Evolutionary conservation across 2,797 vertebrate species (phyloP), one percentile per base, ranked within the genome.

Genomic region (Lepilemur septentrionalis): DNA sequence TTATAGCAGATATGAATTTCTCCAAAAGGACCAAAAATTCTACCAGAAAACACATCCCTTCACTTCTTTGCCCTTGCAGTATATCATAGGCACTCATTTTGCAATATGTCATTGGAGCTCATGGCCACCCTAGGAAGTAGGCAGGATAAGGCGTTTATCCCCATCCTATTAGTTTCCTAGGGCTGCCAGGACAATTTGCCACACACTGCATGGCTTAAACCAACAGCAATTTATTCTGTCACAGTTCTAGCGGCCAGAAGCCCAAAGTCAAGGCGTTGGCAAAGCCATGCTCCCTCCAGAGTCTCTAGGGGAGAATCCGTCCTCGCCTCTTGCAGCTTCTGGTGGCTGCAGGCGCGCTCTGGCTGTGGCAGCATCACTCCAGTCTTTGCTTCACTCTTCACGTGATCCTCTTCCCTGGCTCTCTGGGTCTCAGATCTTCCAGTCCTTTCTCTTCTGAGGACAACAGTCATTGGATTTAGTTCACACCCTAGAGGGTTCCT

Each of bases 211-310:
- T 5, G 41, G 15, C 72, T 25, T 88, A 6, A 38, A 41, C 52
- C 76, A 63, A 28, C 7, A 8, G 63, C 46, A 55, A 14, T 75
- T 41, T 75, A 48, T 25, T 14, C 15, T 20, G 43, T 76, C 43
- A 12, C 1, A 46, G 38, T 75, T 52, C 73, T 59, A 35, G 73
- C 57, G 5, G 9, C 32, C 3, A 9, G 67, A 89, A 85, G 59
- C 67, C 35, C 79, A 38, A 38, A 73, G 2, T 4, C 35, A 25
- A 17, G 43, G 43, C 4, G 0, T 69, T 7, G 0, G 48, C 22
- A 55, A 55, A 63, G 52, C 41, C 28, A 1, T 1, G 1, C 18
- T 35, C 59, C 43, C 43, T 8, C 10, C 0, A 3, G 28, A 59
- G 50, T 23, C 32, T 50, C 5, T 1, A 0, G 11, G 1, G 6